Base-by-base conservation (phyloP, 2,113 vertebrate species). In the Galbula dea region DNA sequence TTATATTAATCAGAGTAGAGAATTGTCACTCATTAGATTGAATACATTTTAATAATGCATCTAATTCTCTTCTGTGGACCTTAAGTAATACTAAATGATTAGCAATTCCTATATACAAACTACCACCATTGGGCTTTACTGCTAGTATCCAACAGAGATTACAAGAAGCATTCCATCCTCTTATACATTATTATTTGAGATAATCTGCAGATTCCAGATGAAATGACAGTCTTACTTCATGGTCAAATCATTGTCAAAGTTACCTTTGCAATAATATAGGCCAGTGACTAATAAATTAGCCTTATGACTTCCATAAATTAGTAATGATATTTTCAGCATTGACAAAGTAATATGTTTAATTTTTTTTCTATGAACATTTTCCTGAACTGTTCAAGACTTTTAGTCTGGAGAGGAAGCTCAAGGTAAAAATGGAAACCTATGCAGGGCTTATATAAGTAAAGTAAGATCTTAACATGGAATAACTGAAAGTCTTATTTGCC, bases 31-130 rank as follows among this genome's bases (percentile, higher is more conserved):
- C 36, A 72, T 85, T 52, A 84, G 52, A 71, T 11, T 73, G 36
- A 49, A 21, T 65, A 26, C 52, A 14, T 80, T 82, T 94, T 89
- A 82, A 85, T 85, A 89, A 90, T 68, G 69, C 22, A 82, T 18
- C 16, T 51, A 36, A 78, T 39, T 76, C 11, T 66, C 54, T 57
- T 91, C 68, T 57, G 62, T 80, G 85, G 89, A 73, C 37, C 63
- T 85, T 73, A 79, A 94, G 43, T 91, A 75, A 69, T 69, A 37
- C 32, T 95, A 67, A 92, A 92, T 95, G 78, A 89, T 92, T 96
- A 78, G 89, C 48, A 75, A 75, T 57, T 41, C 58, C 89, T 79
- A 79, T 57, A 59, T 55, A 84, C 29, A 91, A 91, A 79, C 68
- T 91, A 26, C 67, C 41, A 57, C 80, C 17, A 34, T 19, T 76